These are phyloP conservation scores for Brachionus manjavacas DNA, from an alignment of 1,140 invertebrate genomes.

Conservation along the genomic window DNA sequence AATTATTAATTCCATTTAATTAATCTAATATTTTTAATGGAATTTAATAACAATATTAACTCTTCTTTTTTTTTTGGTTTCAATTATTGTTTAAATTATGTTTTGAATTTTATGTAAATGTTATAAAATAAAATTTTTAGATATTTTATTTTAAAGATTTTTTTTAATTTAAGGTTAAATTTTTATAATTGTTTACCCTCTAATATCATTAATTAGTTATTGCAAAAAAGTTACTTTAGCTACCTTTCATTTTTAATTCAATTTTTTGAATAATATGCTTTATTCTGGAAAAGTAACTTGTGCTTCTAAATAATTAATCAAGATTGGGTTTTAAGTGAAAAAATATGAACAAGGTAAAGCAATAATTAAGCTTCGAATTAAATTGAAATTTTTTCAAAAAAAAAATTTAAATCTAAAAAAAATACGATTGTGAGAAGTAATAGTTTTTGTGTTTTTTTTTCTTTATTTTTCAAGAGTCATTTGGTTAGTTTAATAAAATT, in stretches of 20 bases:
- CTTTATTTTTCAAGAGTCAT: no score
- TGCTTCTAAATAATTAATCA: neutral
- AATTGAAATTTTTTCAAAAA: no score
- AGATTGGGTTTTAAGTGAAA: neutral
- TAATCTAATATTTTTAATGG: no score
- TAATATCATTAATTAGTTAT: neutral
- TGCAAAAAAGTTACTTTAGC: neutral
- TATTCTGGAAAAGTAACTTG: neutral
- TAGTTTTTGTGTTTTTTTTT: no score
- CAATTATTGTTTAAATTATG: conserved; percentile 1
- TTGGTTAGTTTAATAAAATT: no score
- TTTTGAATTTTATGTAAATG: neutral
- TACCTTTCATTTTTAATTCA: neutral
- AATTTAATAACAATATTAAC: neutral
- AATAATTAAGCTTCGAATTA: no score
- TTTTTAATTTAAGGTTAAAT: neutral
- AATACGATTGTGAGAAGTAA: no score
- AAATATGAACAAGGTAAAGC: no score
- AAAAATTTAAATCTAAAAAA: no score
- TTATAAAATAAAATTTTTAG: neutral
- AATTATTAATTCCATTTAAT: neutral
- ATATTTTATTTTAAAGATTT: neutral
- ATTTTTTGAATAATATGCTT: no score
- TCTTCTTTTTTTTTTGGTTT: neutral
- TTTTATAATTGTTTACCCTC: neutral